These are phyloP conservation scores for Ambastaia sidthimunki DNA, from an alignment of 2,797 vertebrate species.

Conservation along the genomic window DNA sequence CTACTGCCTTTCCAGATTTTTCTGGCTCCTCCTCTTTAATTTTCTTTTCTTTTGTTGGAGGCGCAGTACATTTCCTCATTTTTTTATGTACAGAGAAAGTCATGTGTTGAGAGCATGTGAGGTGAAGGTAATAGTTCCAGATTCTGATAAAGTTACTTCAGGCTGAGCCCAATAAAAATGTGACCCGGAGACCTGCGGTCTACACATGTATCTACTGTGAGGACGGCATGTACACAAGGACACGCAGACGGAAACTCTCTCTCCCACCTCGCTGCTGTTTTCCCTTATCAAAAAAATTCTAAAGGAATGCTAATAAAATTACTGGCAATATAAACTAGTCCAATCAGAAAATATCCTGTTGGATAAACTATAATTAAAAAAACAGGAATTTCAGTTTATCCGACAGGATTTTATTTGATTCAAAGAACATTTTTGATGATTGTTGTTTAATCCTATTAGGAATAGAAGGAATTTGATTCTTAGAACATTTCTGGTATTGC, in stretches of 20 bases:
- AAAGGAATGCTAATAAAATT: constrained; percentile 2
- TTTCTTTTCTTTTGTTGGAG: constrained; percentile 8
- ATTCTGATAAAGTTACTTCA: constrained; percentile 81
- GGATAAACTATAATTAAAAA: not conserved
- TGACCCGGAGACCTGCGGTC: not conserved
- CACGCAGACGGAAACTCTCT: not conserved
- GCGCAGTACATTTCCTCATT: constrained; percentile 15
- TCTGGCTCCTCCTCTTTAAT: not conserved
- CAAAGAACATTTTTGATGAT: not conserved
- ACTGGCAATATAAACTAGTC: not conserved
- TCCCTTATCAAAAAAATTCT: not conserved
- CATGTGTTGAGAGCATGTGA: constrained; percentile 79
- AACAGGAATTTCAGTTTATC: not conserved
- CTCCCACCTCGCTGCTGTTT: not conserved
- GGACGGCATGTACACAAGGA: not conserved
- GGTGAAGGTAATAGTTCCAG: constrained; percentile 60
- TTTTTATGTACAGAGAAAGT: constrained; percentile 63
- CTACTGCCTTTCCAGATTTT: not conserved
- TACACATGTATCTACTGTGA: not conserved
- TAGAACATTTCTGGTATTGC: not conserved
- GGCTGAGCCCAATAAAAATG: constrained; percentile 83
- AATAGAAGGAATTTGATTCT: not conserved
- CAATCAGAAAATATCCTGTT: not conserved
- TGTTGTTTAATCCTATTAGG: not conserved
- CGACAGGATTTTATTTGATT: no score